Base-by-base conservation (phyloP, 2,888 invertebrate species). In the Meiosimyza decipiens region DNA sequence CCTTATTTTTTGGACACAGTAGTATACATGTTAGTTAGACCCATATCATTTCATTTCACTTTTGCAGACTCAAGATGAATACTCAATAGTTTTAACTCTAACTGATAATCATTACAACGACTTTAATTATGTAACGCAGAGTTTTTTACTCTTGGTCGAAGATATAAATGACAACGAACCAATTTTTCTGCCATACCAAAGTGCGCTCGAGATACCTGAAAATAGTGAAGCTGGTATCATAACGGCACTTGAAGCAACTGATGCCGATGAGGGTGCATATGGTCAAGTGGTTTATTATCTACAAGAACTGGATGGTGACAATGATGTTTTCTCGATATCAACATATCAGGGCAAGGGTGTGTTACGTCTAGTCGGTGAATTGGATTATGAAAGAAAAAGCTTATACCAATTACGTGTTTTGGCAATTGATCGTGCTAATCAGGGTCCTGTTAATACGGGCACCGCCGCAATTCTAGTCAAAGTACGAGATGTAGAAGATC, bases 161-260 rank as follows among this genome's bases (percentile, higher is more conserved):
- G 97, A 97, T 85, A 93, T 95, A 62, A 96, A 96, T 84, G 96
- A 96, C 88, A 96, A 96, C 88, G 93, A 92, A 82, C 97, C 97
- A 49, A 90, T 94, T 77, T 97, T 96, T 86, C 91, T 93, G 85
- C 92, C 94, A 22, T 95, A 95, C 88, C 94, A 94, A 80, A 92
- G 94, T 60, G 94, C 95, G 68, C 89, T 97, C 76, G 92, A 91
- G 73, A 90, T 97, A 55, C 91, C 91, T 73, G 97, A 97, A 88
- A 91, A 95, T 85, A 92, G 94, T 68, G 87, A 89, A 7, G 93
- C 95, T 0, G 92, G 93, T 18, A 89, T 94, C 73, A 88, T 96
- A 63, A 90, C 93, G 15, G 93, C 93, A 2, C 90, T 97, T 40
- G 95, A 96, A 88, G 97, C 96, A 13, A 94, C 92, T 6, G 97